These are phyloP conservation scores for Idaea straminata DNA, from an alignment of 2,888 invertebrate genomes.

Conservation along the genomic window DNA sequence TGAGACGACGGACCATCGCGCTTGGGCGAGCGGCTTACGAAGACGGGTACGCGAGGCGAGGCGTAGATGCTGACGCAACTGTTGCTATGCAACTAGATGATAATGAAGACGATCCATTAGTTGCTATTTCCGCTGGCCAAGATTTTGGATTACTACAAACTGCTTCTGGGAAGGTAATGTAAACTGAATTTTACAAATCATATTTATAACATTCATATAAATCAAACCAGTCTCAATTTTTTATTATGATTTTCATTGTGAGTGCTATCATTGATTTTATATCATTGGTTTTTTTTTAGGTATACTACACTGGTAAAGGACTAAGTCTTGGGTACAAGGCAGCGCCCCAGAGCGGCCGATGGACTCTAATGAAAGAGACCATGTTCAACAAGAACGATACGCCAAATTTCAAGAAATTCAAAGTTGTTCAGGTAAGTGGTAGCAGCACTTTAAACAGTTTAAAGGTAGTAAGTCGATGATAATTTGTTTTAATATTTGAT, in stretches of 20 bases:
- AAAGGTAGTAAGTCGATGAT: not conserved
- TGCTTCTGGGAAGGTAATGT: slow-evolving; percentile 87
- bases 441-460: too few relatives aligned
- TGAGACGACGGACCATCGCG: slow-evolving; percentile 61
- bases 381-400: slow-evolving; percentile 60
- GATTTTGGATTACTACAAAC: slow-evolving; percentile 94
- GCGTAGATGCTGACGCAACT: slow-evolving; percentile 68
- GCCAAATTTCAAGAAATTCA: slow-evolving; percentile 58
- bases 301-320: slow-evolving; percentile 93
- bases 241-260: not conserved
- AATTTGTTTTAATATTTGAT: not conserved
- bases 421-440: slow-evolving; percentile 56
- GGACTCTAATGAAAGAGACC: slow-evolving; percentile 81
- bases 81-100: slow-evolving; percentile 80
- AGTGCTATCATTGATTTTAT: not conserved
- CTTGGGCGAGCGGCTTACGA: slow-evolving; percentile 67
- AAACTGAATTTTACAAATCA: not conserved
- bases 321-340: slow-evolving; percentile 91
- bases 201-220: too few relatives aligned
- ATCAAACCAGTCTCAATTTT: not conserved
- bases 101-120: slow-evolving; percentile 88
- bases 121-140: slow-evolving; percentile 90
- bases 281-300: slow-evolving; percentile 53
- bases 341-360: slow-evolving; percentile 78
- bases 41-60: slow-evolving; percentile 51